Base-by-base conservation (phyloP, 1,140 invertebrate species). In the Calephelis virginiensis region DNA sequence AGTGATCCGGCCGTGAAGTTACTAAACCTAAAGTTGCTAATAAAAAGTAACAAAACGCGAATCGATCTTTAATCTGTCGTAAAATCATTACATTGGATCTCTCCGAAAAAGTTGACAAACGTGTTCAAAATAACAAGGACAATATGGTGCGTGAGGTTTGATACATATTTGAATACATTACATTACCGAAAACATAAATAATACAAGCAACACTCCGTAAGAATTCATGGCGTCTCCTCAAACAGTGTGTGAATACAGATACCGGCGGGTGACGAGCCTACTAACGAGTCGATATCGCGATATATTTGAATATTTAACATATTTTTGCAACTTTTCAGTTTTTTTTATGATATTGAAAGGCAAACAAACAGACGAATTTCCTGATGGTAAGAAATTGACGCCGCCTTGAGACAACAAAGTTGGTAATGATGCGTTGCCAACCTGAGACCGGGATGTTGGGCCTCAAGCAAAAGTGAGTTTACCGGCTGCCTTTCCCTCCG, bases 131-230 rank as follows among this genome's bases (percentile, higher is more conserved):
- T 89, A 90, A 86, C 82, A 89, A 85, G 75, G 82, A 70, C 78
- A 83, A 85, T 78, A 82, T 75, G 81, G 78, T 83, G 85, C 81
- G 85, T 85, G 83, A 81, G 76, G 81, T 80, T 82, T 86, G 83
- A 87, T 89, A 90, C 86, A 87, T 89, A 89, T 90, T 90, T 90
- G 88, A 90, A 90, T 90, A 90, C 78, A 90, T 90, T 90, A 90
- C 78, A 90, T 90, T 90, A 90, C 86, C 68, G 80, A 83, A 80
- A 81, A 86, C 83, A 81, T 80, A 86, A 81, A 90, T 89, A 90
- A 90, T 86, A 78, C 85, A 28, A 73, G 71, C 78, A 74, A 83
- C 80, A 84, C 47, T 81, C 70, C 75, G 80, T 82, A 85, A 82
- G 82, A 86, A 90, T 86, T 90, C 88, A 90, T 89, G 83, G 80